These are phyloP conservation scores for Aspidiotus rigidus DNA, from an alignment of 2,888 invertebrate species.

Conservation along the genomic window DNA sequence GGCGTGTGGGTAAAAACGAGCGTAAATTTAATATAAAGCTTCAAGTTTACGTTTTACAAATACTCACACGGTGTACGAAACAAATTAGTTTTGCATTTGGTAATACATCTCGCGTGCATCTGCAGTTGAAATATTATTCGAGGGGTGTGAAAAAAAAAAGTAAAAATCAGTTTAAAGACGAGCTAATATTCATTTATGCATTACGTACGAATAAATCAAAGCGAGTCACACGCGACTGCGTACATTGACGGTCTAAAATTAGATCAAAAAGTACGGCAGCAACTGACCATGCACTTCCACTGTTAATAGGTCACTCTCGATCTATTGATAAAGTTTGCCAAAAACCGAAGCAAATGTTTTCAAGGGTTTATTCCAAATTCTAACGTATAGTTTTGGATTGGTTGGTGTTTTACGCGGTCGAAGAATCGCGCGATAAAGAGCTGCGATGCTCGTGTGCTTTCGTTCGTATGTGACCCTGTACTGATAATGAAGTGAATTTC, in stretches of 20 bases:
- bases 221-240: no score
- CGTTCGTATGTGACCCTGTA: not conserved
- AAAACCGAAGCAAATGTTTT: conserved; percentile 5
- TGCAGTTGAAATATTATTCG: no score
- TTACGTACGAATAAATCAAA: no score
- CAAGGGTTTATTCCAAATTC: conserved; percentile 22
- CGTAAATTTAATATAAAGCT: no score
- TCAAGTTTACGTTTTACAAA: no score
- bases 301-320: conserved; percentile 25
- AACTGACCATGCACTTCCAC: conserved; percentile 33
- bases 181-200: no score
- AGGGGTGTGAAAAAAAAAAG: no score
- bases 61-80: no score
- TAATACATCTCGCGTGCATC: no score
- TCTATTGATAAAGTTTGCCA: conserved; percentile 7
- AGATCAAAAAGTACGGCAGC: conserved; percentile 20
- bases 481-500: not conserved
- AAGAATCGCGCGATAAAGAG: not conserved
- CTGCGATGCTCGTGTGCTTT: not conserved
- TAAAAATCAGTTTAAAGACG: no score
- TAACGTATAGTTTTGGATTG: not conserved
- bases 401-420: not conserved
- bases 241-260: conserved; percentile 31
- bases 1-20: no score
- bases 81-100: no score